Evolutionary conservation across 2,888 invertebrate species (phyloP).

Genomic region (Polietes domitor): DNA sequence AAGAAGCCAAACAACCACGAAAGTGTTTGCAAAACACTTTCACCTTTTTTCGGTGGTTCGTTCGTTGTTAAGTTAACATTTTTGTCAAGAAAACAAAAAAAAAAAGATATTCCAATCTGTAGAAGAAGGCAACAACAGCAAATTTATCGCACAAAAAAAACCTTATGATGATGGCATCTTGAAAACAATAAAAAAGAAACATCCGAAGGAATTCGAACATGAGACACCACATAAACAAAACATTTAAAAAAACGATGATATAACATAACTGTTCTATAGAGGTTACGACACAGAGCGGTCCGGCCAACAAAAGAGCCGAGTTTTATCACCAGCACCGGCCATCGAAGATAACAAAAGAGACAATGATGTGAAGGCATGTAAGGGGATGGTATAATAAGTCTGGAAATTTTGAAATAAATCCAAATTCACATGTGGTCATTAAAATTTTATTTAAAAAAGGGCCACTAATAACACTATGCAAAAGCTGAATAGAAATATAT

Average conservation of each 20-base stretch:
- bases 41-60: conserved; percentile 10
- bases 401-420: too few relatives aligned
- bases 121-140: background rate
- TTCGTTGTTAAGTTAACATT: background rate
- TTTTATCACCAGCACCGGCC: too few relatives aligned
- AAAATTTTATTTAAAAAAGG: too few relatives aligned
- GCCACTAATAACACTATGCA: too few relatives aligned
- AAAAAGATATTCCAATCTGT: too few relatives aligned
- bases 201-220: background rate
- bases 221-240: background rate
- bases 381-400: too few relatives aligned
- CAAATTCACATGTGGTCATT: too few relatives aligned
- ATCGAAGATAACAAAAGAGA: too few relatives aligned
- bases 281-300: background rate
- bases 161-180: conserved; percentile 1
- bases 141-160: background rate
- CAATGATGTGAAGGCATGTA: too few relatives aligned
- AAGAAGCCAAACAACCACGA: background rate
- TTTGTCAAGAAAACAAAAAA: conserved; percentile 4
- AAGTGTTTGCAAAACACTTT: conserved; percentile 22
- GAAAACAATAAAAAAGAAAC: background rate
- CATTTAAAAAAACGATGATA: background rate
- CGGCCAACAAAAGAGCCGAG: background rate
- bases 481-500: too few relatives aligned
- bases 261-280: background rate